Percentiles rank a stretch among this genome's conserved stretches.
phyloP scores from a whole-genome alignment of 2,888 invertebrate genomes.

The Dynastes tityus region DNA sequence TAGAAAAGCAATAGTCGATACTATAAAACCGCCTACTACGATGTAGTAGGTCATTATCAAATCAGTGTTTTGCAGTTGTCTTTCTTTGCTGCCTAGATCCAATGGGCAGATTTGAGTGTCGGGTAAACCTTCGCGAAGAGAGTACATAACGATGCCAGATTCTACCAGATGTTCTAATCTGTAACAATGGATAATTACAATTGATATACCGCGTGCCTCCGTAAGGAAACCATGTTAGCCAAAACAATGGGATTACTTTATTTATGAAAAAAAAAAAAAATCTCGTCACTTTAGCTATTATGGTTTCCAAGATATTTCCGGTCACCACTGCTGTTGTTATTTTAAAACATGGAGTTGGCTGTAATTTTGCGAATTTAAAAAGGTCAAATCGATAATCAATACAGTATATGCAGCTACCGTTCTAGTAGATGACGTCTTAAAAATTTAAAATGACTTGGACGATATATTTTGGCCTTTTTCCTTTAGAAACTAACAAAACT shows the following conservation, averaged over 20 bases:
- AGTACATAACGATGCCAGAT: constrained; percentile 82
- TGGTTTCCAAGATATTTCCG: too few species aligned
- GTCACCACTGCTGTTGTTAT: too few species aligned
- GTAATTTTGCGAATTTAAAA: not conserved
- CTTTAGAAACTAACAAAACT: not conserved
- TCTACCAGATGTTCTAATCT: constrained; percentile 82
- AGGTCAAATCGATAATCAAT: too few species aligned
- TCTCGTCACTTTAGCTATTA: too few species aligned
- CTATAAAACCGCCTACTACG: constrained; percentile 79
- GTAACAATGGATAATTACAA: constrained; percentile 58
- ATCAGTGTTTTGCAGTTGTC: constrained; percentile 84
- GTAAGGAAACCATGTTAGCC: too few species aligned
- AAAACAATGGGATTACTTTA: too few species aligned
- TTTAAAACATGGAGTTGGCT: too few species aligned
- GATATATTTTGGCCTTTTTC: constrained; percentile 18
- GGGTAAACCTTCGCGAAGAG: constrained; percentile 78
- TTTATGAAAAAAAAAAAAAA: too few species aligned
- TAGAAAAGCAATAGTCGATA: constrained; percentile 78
- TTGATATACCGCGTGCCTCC: not conserved
- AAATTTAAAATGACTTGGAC: too few species aligned
- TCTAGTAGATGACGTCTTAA: too few species aligned
- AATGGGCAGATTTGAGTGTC: constrained; percentile 86
- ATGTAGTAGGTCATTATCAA: constrained; percentile 86
- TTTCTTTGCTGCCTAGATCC: constrained; percentile 85
- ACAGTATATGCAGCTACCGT: too few species aligned